Evolutionary conservation across 2,797 vertebrate genomes (phyloP), one percentile per base, ranked within the genome.

Genomic region (Cottoperca gobio): DNA sequence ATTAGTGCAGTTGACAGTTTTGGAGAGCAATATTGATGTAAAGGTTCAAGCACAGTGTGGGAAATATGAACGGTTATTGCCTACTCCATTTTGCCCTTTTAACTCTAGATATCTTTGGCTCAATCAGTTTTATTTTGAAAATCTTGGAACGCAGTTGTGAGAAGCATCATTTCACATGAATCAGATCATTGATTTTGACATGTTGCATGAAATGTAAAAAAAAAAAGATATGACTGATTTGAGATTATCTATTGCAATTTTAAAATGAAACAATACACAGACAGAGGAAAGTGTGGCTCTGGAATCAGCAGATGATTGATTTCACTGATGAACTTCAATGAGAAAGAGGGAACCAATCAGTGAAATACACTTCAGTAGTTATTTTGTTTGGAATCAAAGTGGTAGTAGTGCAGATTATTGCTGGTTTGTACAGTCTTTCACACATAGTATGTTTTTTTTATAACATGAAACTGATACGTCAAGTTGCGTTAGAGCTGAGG

Each of bases 71-170:
- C 35, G 2, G 17, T 23, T 62, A 33, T 19, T 62, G 6, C 17
- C 16, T 72, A 70, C 71, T 53, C 14, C 28, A 11, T 53, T 45
- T 5, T 68, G 55, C 55, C 68, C 46, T 4, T 75, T 55, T 50
- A 35, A 57, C 35, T 49, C 8, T 9, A 31, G 46, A 39, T 60
- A 68, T 19, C 6, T 24, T 68, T 74, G 71, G 83, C 71, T 73
- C 77, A 80, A 68, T 85, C 74, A 69, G 68, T 31, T 49, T 61
- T 54, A 67, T 48, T 75, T 24, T 45, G 49, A 68, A 72, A 60
- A 31, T 69, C 48, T 57, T 78, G 86, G 48, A 76, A 61, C 28
- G 23, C n/a, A 55, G 35, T 21, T 16, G 11, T 48, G 40, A 73
- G 68, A 73, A 48, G 52, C 49, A 46, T 63, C 42, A 26, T 37